Conservation (phyloP, 2,797 vertebrate species). For the Lemur catta region DNA sequence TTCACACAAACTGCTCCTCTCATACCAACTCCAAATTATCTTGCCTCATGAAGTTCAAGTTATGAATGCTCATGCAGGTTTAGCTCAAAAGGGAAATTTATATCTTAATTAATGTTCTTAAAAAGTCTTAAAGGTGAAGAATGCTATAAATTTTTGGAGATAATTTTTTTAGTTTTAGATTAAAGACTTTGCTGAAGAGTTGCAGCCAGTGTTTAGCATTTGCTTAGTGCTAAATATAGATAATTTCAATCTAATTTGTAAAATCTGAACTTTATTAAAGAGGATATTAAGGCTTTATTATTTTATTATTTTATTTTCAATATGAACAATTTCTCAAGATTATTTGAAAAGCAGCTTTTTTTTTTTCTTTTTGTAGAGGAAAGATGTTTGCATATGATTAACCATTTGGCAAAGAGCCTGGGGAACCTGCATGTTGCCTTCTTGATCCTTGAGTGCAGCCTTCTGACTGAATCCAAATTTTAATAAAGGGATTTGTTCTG, state of each 20-base stretch:
- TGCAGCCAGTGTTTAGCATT: not conserved
- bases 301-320: not conserved
- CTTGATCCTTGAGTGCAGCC: not conserved
- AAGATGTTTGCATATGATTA: not conserved
- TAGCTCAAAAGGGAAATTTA: not conserved
- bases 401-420: not conserved
- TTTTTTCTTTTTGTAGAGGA: not conserved
- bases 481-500: not conserved
- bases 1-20: not conserved
- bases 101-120: constrained; percentile 23
- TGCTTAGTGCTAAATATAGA: not conserved
- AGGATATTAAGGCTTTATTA: not conserved
- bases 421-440: not conserved
- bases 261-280: constrained; percentile 21
- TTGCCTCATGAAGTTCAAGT: not conserved
- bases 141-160: not conserved
- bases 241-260: not conserved
- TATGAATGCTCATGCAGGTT: not conserved
- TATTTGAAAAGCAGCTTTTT: not conserved
- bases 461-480: not conserved
- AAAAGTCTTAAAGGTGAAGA: constrained; percentile 1
- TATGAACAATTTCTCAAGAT: not conserved
- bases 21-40: not conserved
- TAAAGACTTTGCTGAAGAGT: not conserved
- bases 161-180: not conserved